phyloP scores from a whole-genome alignment of 2,888 invertebrate genomes.

The Nephrotoma appendiculata region DNA sequence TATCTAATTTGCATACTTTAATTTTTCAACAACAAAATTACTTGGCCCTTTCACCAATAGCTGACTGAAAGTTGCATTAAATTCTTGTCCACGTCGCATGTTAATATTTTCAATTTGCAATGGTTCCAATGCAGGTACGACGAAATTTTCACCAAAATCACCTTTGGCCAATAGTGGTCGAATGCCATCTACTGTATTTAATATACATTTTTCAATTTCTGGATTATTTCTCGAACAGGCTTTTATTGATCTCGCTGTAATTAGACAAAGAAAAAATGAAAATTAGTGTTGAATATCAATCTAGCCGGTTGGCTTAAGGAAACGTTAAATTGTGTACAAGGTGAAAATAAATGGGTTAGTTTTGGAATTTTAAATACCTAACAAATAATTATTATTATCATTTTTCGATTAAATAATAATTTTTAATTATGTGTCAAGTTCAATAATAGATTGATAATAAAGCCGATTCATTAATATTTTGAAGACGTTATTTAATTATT shows the following conservation, averaged over 20 bases:
- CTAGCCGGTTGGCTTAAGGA: background rate
- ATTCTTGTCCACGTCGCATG: slow-evolving; percentile 26
- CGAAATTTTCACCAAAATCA: slow-evolving; percentile 29
- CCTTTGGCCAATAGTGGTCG: slow-evolving; percentile 26
- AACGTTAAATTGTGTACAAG: background rate
- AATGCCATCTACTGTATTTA: slow-evolving; percentile 24
- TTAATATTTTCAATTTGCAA: slow-evolving; percentile 27
- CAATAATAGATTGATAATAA: background rate
- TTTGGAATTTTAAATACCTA: background rate
- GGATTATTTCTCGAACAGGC: slow-evolving; percentile 30
- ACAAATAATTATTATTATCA: background rate
- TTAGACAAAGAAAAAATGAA: slow-evolving; percentile 5
- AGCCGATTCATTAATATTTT: background rate
- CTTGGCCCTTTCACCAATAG: slow-evolving; percentile 28
- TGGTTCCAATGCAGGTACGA: slow-evolving; percentile 27
- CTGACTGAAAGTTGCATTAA: slow-evolving; percentile 26
- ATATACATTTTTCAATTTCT: slow-evolving; percentile 26
- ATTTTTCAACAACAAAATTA: slow-evolving; percentile 28
- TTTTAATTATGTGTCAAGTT: background rate
- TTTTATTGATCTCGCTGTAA: slow-evolving; percentile 23
- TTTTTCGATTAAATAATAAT: background rate
- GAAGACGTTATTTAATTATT: background rate
- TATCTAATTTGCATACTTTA: slow-evolving; percentile 18
- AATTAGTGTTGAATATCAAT: too few relatives aligned
- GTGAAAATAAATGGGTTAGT: background rate